Conservation (phyloP, 2,113 vertebrate species). For the Leuciscus idus region DNA sequence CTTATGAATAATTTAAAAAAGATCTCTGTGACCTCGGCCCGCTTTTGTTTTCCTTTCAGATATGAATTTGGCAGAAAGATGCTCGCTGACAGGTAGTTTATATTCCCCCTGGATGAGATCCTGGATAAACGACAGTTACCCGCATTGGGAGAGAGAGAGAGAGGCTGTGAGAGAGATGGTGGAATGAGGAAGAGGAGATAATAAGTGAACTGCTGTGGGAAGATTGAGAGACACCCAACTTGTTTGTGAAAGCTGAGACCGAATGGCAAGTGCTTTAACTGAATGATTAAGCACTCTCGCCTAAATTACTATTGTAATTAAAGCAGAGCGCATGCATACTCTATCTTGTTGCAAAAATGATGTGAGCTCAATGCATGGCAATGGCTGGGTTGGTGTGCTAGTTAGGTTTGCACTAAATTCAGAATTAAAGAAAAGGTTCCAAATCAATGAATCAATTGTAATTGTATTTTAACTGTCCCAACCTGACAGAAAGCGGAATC, state of each 20-base stretch:
- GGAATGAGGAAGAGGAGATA: slow-evolving; percentile 37
- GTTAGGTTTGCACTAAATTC: not conserved
- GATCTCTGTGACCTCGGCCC: slow-evolving; percentile 75
- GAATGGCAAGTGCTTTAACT: slow-evolving; percentile 45
- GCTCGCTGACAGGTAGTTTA: slow-evolving; percentile 76
- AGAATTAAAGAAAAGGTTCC: not conserved
- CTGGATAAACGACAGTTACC: slow-evolving; percentile 71
- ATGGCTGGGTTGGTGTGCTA: slow-evolving; percentile 10
- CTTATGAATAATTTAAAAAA: slow-evolving; percentile 79
- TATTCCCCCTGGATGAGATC: slow-evolving; percentile 72
- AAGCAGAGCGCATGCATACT: slow-evolving; percentile 18
- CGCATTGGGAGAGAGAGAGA: slow-evolving; percentile 48
- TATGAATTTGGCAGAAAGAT: slow-evolving; percentile 77
- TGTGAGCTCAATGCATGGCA: not conserved
- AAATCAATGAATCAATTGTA: not conserved
- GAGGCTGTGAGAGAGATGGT: not conserved
- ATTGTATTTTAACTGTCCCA: not conserved
- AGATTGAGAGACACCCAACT: slow-evolving; percentile 43
- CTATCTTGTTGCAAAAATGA: slow-evolving; percentile 35
- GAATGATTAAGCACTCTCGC: slow-evolving; percentile 43
- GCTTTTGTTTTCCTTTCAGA: slow-evolving; percentile 77
- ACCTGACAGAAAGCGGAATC: not conserved
- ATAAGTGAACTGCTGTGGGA: slow-evolving; percentile 37
- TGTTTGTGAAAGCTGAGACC: slow-evolving; percentile 37
- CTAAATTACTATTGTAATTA: slow-evolving; percentile 52